These are phyloP conservation scores for Varecia variegata DNA, from an alignment of 2,797 vertebrate species.

Conservation along the genomic window DNA sequence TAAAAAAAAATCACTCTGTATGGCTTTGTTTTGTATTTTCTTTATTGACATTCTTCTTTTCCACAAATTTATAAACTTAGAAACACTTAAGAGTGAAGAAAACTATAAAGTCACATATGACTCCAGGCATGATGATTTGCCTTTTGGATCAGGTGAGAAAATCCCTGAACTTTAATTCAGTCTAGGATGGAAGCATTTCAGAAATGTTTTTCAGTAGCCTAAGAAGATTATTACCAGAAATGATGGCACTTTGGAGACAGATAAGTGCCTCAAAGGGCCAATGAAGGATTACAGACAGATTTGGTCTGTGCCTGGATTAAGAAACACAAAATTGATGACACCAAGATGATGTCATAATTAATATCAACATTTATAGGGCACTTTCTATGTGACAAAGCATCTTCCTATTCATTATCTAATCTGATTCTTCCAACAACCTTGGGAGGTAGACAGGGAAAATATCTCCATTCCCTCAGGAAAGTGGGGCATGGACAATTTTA, in stretches of 20 bases:
- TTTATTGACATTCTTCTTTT: neutral
- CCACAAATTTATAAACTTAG: neutral
- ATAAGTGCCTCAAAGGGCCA: neutral
- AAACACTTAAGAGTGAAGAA: neutral
- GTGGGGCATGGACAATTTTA: neutral
- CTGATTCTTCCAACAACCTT: neutral
- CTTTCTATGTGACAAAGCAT: neutral
- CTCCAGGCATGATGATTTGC: neutral
- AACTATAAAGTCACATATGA: neutral
- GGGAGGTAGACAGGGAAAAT: neutral
- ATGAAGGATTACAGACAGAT: neutral
- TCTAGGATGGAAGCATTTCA: neutral
- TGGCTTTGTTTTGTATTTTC: neutral
- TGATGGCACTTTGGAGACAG: conserved; percentile 23
- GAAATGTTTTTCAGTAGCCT: conserved; percentile 7
- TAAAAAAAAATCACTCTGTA: neutral
- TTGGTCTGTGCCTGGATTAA: neutral
- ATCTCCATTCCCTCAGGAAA: neutral
- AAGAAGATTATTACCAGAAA: neutral
- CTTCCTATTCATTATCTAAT: neutral
- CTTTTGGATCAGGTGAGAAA: conserved; percentile 9
- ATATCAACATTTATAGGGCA: neutral
- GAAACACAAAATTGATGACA: neutral
- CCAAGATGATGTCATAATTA: neutral
- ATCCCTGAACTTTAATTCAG: conserved; percentile 23